These are phyloP conservation scores for Mesembrinibis cayennensis DNA, from an alignment of 2,113 vertebrate genomes.

Conservation along the genomic window DNA sequence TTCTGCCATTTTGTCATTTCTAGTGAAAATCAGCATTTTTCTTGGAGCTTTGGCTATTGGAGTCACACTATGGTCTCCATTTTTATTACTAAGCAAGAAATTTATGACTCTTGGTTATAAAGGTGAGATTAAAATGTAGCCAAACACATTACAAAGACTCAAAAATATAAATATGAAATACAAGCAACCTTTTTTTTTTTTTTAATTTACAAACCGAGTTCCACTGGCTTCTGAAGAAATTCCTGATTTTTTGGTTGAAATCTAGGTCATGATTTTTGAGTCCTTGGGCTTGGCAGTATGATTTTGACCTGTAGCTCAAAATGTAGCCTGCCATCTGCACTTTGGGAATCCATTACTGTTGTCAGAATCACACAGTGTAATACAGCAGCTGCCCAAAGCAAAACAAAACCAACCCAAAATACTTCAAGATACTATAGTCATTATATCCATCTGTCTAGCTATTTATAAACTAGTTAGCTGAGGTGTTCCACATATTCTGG, in stretches of 20 bases:
- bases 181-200: not conserved
- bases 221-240: not conserved
- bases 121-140: not conserved
- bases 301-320: not conserved
- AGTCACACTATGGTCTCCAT: not conserved
- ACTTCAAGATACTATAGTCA: not conserved
- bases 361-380: not conserved
- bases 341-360: not conserved
- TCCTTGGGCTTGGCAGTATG: not conserved
- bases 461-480: constrained; percentile 1
- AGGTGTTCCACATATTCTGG: not conserved
- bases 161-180: not conserved
- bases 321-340: not conserved
- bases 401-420: constrained; percentile 4
- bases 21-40: not conserved
- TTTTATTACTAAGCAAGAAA: not conserved
- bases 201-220: not conserved
- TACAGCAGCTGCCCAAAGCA: constrained; percentile 21
- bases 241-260: not conserved
- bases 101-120: not conserved
- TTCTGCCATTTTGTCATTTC: not conserved
- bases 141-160: not conserved
- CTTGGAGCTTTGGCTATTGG: not conserved
- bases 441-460: not conserved
- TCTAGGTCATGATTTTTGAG: not conserved